phyloP scores from a whole-genome alignment of 1,140 invertebrate genomes.

The Eupeodes corollae region DNA sequence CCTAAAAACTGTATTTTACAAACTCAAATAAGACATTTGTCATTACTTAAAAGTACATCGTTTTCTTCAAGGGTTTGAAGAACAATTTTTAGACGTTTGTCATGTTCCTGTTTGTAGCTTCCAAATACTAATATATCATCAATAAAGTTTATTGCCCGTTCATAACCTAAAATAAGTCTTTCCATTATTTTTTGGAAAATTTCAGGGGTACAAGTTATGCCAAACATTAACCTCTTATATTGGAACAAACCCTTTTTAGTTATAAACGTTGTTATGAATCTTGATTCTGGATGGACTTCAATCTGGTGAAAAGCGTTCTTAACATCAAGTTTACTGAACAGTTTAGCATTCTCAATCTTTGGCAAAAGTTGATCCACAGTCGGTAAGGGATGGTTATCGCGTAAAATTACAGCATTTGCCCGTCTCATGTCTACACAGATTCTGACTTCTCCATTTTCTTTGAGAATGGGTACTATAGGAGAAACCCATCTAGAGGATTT shows the following conservation, averaged over 20 bases:
- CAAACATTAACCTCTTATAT: constrained; percentile 30
- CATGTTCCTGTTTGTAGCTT: constrained; percentile 13
- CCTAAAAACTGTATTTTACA: constrained; percentile 5
- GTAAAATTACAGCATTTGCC: constrained; percentile 30
- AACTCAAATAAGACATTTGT: constrained; percentile 21
- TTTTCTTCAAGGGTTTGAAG: constrained; percentile 24
- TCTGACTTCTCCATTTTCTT: constrained; percentile 24
- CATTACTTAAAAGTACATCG: constrained; percentile 32
- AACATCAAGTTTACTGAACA: constrained; percentile 21
- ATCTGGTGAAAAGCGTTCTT: constrained; percentile 22
- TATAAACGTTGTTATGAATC: constrained; percentile 29
- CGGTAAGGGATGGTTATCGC: constrained; percentile 30
- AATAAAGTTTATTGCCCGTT: constrained; percentile 16
- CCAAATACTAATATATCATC: constrained; percentile 30
- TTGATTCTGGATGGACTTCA: not conserved
- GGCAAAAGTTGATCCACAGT: constrained; percentile 25
- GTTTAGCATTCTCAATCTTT: constrained; percentile 16
- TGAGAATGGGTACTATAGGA: constrained; percentile 26
- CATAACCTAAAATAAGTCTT: constrained; percentile 15
- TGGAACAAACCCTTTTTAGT: constrained; percentile 24
- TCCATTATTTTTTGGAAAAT: constrained; percentile 33
- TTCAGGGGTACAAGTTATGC: constrained; percentile 28
- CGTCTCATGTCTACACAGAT: constrained; percentile 34
- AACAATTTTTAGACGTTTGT: constrained; percentile 15
- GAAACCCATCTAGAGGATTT: constrained; percentile 24